phyloP scores from a whole-genome alignment of 1,140 invertebrate species.

The Euura saliciscinereae region DNA sequence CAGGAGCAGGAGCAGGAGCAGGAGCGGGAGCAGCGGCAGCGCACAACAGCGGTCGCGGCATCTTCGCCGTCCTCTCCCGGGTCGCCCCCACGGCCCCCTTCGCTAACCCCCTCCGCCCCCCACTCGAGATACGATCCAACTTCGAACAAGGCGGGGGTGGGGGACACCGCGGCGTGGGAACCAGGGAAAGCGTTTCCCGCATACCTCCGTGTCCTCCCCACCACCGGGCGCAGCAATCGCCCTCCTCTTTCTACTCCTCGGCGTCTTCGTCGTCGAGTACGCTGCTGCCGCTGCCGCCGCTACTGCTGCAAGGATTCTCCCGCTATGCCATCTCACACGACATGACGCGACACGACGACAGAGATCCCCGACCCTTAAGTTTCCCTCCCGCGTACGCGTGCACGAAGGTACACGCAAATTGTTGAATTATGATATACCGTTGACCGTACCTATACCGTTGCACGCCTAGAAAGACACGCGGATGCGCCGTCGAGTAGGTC shows the following conservation, averaged over 20 bases:
- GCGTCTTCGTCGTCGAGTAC: neutral
- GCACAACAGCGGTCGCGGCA: neutral
- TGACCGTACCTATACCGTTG: no score
- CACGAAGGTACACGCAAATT: no score
- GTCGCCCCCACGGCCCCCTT: neutral
- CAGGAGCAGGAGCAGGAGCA: neutral
- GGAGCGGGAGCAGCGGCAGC: neutral
- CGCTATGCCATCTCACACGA: no score
- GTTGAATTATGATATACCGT: no score
- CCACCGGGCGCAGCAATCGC: constrained; percentile 10
- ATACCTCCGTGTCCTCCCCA: constrained; percentile 39
- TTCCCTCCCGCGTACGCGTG: no score
- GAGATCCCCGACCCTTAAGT: no score
- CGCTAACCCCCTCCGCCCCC: neutral
- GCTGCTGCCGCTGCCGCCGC: neutral
- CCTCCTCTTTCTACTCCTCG: neutral
- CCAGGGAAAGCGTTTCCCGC: constrained; percentile 58
- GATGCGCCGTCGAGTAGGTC: no score
- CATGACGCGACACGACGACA: no score
- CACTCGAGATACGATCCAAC: constrained; percentile 6
- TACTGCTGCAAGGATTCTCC: neutral
- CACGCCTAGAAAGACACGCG: no score
- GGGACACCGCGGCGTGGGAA: constrained; percentile 52
- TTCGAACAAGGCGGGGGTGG: constrained; percentile 18
- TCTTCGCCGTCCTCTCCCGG: neutral